Conservation (phyloP, 2,113 vertebrate genomes). For the Gorsachius goisagi region DNA sequence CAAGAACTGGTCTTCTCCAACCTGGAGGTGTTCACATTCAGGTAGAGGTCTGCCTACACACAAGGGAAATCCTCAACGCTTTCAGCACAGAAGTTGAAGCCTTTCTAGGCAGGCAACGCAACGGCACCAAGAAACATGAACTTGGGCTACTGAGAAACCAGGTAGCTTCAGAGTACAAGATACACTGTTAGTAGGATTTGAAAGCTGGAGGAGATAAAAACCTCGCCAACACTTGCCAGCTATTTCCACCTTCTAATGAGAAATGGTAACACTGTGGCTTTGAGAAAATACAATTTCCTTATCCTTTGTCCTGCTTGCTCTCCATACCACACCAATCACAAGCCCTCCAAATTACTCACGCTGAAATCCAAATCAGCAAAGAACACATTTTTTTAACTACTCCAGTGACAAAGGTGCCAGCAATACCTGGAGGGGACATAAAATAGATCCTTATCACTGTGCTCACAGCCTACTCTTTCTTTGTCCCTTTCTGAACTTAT, state of each 20-base stretch:
- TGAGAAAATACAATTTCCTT: not conserved
- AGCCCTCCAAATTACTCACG: fast-evolving
- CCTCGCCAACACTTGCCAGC: not conserved
- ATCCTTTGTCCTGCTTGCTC: not conserved
- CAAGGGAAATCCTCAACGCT: not conserved
- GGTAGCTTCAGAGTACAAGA: not conserved
- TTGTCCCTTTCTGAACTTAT: not conserved
- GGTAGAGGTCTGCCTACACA: fast-evolving
- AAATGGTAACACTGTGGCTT: not conserved
- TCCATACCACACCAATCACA: not conserved
- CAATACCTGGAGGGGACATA: not conserved
- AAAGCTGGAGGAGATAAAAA: not conserved
- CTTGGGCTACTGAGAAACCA: not conserved
- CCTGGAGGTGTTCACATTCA: not conserved
- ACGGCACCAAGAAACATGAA: not conserved
- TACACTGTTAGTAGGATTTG: not conserved
- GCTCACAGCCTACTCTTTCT: not conserved
- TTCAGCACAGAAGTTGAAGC: not conserved
- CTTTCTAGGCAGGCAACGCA: not conserved
- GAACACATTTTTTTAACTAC: fast-evolving
- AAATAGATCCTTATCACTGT: not conserved
- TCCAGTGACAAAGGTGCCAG: not conserved
- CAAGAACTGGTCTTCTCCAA: not conserved
- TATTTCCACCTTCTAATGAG: not conserved
- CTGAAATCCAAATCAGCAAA: not conserved